Conservation (phyloP, 2,888 invertebrate species). For the Seira musarum region DNA sequence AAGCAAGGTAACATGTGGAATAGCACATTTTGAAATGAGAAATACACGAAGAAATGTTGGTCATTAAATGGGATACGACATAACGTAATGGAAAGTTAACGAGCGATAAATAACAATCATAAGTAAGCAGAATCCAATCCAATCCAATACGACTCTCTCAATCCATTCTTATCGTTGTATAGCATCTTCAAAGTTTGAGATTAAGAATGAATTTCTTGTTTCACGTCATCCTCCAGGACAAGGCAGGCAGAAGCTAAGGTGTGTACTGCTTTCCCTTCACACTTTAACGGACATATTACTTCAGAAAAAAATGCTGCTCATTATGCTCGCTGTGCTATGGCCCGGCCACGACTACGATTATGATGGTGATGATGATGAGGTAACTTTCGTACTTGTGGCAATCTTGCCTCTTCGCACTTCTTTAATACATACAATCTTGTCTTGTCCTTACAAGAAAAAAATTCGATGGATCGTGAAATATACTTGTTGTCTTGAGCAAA, state of each 20-base stretch:
- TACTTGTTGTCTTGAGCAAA: slow-evolving; percentile 5
- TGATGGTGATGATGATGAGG: slow-evolving; percentile 3
- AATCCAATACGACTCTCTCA: too few relatives aligned
- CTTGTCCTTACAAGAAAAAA: slow-evolving; percentile 5
- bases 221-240: slow-evolving; percentile 12
- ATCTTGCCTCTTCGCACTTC: slow-evolving; percentile 18
- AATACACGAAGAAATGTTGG: too few relatives aligned
- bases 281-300: slow-evolving; percentile 7
- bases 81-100: too few relatives aligned
- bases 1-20: too few relatives aligned
- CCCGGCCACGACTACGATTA: neutral
- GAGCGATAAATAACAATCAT: too few relatives aligned
- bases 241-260: neutral
- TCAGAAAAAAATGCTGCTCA: neutral
- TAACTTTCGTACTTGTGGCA: neutral
- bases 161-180: neutral
- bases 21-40: too few relatives aligned
- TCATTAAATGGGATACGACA: too few relatives aligned
- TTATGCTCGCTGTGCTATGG: neutral
- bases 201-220: slow-evolving; percentile 10
- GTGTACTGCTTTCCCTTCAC: slow-evolving; percentile 13
- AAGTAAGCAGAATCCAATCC: too few relatives aligned
- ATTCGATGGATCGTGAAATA: slow-evolving; percentile 15
- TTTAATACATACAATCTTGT: neutral
- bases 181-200: neutral